Evolutionary conservation across 2,888 invertebrate genomes (phyloP).

Genomic region (Lumbricus terrestris): DNA sequence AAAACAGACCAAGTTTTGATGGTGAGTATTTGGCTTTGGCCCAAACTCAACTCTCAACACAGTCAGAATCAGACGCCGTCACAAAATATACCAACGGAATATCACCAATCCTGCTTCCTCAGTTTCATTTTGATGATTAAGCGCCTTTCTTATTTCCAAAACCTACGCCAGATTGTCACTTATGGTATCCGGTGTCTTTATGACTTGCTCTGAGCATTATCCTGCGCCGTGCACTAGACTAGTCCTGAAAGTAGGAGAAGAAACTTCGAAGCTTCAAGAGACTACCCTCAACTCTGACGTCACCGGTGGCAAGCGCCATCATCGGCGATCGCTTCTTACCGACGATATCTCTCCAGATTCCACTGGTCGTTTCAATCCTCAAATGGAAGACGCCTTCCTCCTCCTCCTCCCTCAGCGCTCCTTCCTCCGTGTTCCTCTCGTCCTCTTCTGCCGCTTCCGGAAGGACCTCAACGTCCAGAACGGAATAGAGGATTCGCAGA

Average conservation of each 20-base stretch:
- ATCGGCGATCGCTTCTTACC: slow-evolving; percentile 33
- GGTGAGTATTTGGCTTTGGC: too few relatives aligned
- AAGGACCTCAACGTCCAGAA: slow-evolving; percentile 33
- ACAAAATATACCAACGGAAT: too few relatives aligned
- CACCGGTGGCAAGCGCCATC: slow-evolving; percentile 38
- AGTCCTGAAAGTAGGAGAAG: slow-evolving; percentile 35
- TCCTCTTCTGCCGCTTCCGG: slow-evolving; percentile 16
- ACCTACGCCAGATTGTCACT: too few relatives aligned
- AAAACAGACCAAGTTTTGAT: too few relatives aligned
- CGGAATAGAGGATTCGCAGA: slow-evolving; percentile 43
- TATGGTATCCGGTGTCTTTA: too few relatives aligned
- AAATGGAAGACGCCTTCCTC: slow-evolving; percentile 37
- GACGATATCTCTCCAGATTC: slow-evolving; percentile 39
- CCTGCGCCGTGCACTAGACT: background rate
- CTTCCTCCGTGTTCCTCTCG: background rate
- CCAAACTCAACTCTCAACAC: too few relatives aligned
- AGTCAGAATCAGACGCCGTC: too few relatives aligned
- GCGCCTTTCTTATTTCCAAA: background rate
- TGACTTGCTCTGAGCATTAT: background rate
- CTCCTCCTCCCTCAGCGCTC: background rate
- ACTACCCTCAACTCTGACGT: slow-evolving; percentile 44
- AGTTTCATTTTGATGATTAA: too few relatives aligned
- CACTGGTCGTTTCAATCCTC: slow-evolving; percentile 33
- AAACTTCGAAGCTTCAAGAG: slow-evolving; percentile 40
- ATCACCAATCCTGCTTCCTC: too few relatives aligned